Conservation (phyloP, 2,797 vertebrate species). For the Aldrovandia affinis region DNA sequence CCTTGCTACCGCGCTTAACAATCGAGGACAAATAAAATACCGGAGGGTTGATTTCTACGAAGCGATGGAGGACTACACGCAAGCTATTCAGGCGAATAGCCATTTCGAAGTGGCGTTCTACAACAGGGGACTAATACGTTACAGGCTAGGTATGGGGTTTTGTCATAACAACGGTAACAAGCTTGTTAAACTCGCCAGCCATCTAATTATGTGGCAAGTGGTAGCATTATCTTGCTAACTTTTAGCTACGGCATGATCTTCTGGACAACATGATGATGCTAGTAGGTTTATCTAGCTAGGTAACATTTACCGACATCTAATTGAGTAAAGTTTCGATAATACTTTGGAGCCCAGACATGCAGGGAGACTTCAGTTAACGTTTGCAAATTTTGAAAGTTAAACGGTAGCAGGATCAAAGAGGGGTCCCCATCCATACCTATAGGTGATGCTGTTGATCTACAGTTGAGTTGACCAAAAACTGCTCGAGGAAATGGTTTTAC, state of each 20-base stretch:
- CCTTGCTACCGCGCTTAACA: slow-evolving; percentile 85
- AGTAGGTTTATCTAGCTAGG: no score
- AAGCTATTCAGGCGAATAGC: slow-evolving; percentile 76
- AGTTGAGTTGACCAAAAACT: background rate
- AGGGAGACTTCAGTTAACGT: no score
- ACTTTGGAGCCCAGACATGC: no score
- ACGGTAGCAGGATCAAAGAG: background rate
- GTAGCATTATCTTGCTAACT: background rate
- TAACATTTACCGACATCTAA: no score
- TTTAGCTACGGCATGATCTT: no score
- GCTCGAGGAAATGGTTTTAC: no score
- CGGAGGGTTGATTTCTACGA: slow-evolving; percentile 89
- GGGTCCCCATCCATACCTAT: background rate
- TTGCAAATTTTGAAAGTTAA: no score
- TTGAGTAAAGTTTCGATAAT: no score
- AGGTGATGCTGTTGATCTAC: background rate
- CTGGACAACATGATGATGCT: no score
- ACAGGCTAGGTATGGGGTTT: slow-evolving; percentile 81
- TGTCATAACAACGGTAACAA: background rate
- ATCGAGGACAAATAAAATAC: slow-evolving; percentile 90
- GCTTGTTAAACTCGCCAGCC: background rate
- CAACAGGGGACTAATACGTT: slow-evolving; percentile 89
- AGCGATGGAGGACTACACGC: slow-evolving; percentile 86
- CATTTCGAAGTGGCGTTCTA: slow-evolving; percentile 86
- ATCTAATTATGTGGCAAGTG: background rate